Base-by-base conservation (phyloP, 2,797 vertebrate species). In the Tachyglossus aculeatus region DNA sequence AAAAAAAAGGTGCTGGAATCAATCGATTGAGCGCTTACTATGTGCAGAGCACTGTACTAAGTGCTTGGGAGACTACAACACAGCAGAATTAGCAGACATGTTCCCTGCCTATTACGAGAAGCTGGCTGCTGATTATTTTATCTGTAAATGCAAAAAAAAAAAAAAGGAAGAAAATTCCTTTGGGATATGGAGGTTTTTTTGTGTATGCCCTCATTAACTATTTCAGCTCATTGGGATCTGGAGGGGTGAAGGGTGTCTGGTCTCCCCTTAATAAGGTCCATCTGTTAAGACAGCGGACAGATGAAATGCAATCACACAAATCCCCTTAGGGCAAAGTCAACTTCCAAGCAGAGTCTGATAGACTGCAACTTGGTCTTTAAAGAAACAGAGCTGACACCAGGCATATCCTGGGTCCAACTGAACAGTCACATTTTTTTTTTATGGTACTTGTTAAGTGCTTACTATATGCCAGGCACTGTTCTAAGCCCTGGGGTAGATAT, bases 121-220 rank as follows among this genome's bases (percentile, higher is more conserved):
- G n/a, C n/a, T n/a, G n/a, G n/a, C n/a, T n/a, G n/a, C 29, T 2
- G 25, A 71, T 87, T 76, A 72, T 81, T 88, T 90, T 86, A 90
- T 89, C 88, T 86, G 74, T 91, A 93, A 93, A 86, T 88, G 91
- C 92, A 86, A 93, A 57, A 74, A 43, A n/a, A n/a, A n/a, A 93
- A 57, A 74, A 43, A n/a, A n/a, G n/a, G n/a, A n/a, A n/a, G n/a
- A n/a, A n/a, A n/a, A 83, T 86, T 73, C 73, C 63, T 86, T 81
- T 60, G 81, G 85, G 78, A 85, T 71, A 85, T 89, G 91, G 90
- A 88, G 80, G 81, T 87, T 89, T 89, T 87, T 64, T 71, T 92
- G 88, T 90, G 89, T 90, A 92, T 89, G 88, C 82, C 88, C 86
- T 90, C 89, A 87, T 93, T 93, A 94, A 90, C 83, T 91, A 89